phyloP scores from a whole-genome alignment of 2,113 vertebrate genomes.

The Steatornis caripensis region DNA sequence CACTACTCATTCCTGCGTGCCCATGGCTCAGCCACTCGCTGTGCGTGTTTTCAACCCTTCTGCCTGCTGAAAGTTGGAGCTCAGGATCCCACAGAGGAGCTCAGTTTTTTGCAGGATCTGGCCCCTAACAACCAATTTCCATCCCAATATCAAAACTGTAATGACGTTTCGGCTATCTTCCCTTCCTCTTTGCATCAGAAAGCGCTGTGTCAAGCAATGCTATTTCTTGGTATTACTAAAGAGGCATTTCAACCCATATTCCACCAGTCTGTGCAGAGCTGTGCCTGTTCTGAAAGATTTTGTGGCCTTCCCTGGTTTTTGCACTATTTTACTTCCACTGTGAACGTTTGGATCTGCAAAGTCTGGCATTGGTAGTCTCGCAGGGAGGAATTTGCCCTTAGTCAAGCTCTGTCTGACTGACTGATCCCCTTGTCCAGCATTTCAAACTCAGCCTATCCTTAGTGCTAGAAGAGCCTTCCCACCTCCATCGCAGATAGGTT shows the following conservation, averaged over 20 bases:
- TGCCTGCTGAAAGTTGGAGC: neutral
- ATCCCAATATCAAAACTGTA: neutral
- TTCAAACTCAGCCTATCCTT: neutral
- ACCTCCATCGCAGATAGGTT: rapidly evolving
- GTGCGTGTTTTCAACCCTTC: rapidly evolving
- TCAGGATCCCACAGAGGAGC: neutral
- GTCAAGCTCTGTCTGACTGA: neutral
- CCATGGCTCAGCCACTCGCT: rapidly evolving
- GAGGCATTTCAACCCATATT: neutral
- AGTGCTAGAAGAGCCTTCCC: neutral
- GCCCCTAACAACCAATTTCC: neutral
- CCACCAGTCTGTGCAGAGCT: neutral
- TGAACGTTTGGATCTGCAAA: neutral
- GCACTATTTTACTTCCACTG: neutral
- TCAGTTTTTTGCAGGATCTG: neutral
- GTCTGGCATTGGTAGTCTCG: neutral
- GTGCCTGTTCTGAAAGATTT: neutral
- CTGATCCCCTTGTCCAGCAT: neutral
- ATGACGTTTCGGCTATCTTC: neutral
- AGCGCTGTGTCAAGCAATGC: neutral
- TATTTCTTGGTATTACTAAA: neutral
- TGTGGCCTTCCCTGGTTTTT: neutral
- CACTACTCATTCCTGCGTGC: neutral
- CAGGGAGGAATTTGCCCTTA: neutral
- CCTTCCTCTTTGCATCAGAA: neutral